Base-by-base conservation (phyloP, 2,888 invertebrate species). In the Parascotia fuliginaria region DNA sequence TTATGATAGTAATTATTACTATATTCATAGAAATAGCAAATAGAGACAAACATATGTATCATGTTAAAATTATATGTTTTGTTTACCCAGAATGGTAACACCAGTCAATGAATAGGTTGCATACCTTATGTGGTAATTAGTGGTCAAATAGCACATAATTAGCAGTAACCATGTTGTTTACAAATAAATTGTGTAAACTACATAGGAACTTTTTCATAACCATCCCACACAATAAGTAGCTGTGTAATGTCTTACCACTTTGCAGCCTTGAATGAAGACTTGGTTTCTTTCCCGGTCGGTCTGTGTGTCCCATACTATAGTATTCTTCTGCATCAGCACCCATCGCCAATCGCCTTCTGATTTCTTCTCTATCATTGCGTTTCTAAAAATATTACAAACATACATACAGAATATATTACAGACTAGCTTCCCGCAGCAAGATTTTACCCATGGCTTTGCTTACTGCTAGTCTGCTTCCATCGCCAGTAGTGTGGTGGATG, bases 311-410 rank as follows among this genome's bases (percentile, higher is more conserved):
- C 78, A 93, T 90, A 67, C 94, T 94, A 69, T 93, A 93, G 75
- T 95, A 95, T 70, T 96, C 96, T 70, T 97, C 97, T 42, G 93
- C 93, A 70, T 97, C 96, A 42, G 95, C 94, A 11, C 96, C 97
- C 96, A 96, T 96, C 0, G 98, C 98, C 80, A 98, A 90, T 54
- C 97, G 93, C 70, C 96, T 94, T 55, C 98, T 94, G 69, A 98
- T 98, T 88, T 98, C 98, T 87, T 98, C 98, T 45, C 98, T 93
- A 81, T 98, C 98, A 94, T 97, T 97, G 75, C 96, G 95, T 86
- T 97, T 95, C 96, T 97, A 93, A 50, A 94, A 93, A 60, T 28
- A n/a, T n/a, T n/a, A n/a, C n/a, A n/a, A n/a, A n/a, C n/a, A n/a
- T n/a, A n/a, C n/a, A n/a, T n/a, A n/a, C n/a, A n/a, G n/a, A n/a